Conservation (phyloP, 1,140 invertebrate species). For the Philopotamus ludificatus region DNA sequence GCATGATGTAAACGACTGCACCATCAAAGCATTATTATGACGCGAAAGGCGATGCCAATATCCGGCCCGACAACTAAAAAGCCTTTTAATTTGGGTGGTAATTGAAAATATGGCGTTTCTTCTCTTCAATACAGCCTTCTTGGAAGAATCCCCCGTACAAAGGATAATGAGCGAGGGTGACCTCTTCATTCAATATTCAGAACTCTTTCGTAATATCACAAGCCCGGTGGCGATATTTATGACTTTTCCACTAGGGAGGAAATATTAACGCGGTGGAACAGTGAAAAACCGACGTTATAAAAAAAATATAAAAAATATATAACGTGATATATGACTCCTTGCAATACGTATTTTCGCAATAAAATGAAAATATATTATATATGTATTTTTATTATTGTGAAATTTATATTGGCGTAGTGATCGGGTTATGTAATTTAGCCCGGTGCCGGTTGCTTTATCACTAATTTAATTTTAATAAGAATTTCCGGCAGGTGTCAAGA, state of each 20-base stretch:
- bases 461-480: no score
- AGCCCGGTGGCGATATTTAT: constrained; percentile 5
- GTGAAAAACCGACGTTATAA: neutral
- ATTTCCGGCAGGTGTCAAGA: no score
- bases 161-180: constrained; percentile 13
- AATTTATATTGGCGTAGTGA: no score
- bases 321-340: no score
- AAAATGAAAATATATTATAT: no score
- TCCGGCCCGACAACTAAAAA: neutral
- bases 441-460: no score
- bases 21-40: neutral
- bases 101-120: constrained; percentile 22
- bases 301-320: no score
- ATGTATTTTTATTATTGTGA: no score
- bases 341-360: no score
- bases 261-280: neutral
- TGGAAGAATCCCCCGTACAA: constrained; percentile 1
- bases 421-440: no score
- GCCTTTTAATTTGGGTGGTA: constrained; percentile 21
- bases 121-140: neutral
- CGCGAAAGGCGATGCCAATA: neutral
- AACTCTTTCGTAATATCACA: constrained; percentile 10
- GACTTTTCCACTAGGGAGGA: neutral
- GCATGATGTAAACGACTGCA: neutral
- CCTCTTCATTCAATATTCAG: constrained; percentile 15